These are phyloP conservation scores for Hyppa rectilinea DNA, from an alignment of 2,888 invertebrate genomes.

Conservation along the genomic window DNA sequence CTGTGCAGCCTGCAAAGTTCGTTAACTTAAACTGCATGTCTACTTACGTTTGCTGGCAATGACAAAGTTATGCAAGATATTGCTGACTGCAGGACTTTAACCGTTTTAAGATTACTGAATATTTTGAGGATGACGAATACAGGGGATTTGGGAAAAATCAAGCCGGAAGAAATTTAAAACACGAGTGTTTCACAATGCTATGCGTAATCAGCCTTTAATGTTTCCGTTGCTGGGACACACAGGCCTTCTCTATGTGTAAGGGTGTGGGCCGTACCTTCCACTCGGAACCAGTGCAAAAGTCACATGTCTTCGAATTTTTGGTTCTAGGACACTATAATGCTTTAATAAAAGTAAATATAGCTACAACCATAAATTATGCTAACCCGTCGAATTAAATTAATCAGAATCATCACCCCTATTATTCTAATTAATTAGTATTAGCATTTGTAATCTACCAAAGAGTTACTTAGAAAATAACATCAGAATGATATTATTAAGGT, in stretches of 20 bases:
- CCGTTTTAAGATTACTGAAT: background rate
- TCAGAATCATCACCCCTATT: background rate
- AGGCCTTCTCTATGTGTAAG: too few species aligned
- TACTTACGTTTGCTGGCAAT: constrained; percentile 35
- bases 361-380: background rate
- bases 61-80: constrained; percentile 39
- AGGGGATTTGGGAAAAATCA: background rate
- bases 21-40: constrained; percentile 56
- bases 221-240: too few species aligned
- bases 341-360: too few species aligned
- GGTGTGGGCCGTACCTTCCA: too few species aligned
- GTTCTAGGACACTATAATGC: too few species aligned
- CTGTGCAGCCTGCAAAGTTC: constrained; percentile 68
- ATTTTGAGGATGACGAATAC: background rate
- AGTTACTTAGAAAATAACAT: background rate
- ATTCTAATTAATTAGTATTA: background rate
- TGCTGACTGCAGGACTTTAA: constrained; percentile 16
- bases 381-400: background rate
- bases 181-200: background rate
- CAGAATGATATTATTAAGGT: background rate
- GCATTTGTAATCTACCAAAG: background rate
- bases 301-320: too few species aligned
- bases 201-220: too few species aligned
- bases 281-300: too few species aligned
- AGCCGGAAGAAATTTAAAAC: background rate